Evolutionary conservation across 2,113 vertebrate genomes (phyloP).

Genomic region (Tenrec ecaudatus): DNA sequence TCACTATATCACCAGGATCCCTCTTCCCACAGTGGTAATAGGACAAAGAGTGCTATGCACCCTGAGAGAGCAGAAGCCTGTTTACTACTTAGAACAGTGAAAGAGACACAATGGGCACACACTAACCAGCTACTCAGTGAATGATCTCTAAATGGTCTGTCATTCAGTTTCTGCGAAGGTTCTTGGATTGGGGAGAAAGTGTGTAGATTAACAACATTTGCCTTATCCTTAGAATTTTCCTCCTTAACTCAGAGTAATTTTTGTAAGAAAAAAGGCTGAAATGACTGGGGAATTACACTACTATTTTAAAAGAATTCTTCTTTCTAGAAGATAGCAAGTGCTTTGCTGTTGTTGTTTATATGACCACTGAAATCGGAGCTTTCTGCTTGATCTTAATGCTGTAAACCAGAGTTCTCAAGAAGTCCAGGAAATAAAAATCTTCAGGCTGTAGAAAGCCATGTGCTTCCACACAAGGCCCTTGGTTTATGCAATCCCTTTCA

Average conservation of each 20-base stretch:
- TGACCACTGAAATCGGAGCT: conserved; percentile 1
- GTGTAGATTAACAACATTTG: conserved; percentile 41
- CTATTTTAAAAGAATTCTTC: conserved; percentile 19
- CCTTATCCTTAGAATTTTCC: conserved; percentile 10
- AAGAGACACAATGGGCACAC: background rate
- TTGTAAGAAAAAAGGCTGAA: conserved; percentile 8
- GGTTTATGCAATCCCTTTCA: background rate
- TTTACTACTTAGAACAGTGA: background rate
- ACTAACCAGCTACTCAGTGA: background rate
- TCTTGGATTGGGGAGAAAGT: background rate
- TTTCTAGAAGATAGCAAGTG: conserved; percentile 47
- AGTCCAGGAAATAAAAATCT: background rate
- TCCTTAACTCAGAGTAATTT: conserved; percentile 51
- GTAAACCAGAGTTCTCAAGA: conserved; percentile 5
- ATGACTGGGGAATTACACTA: conserved; percentile 29
- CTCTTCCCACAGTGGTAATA: background rate
- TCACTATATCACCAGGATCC: no score
- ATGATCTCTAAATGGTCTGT: background rate
- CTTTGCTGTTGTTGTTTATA: conserved; percentile 51
- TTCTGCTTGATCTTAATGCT: conserved; percentile 47
- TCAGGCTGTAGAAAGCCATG: background rate
- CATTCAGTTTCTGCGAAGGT: conserved; percentile 7
- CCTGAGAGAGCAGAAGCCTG: background rate
- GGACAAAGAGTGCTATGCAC: background rate
- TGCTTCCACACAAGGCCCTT: background rate